Conservation (phyloP, 2,888 invertebrate species). For the Cheilosia vernalis region DNA sequence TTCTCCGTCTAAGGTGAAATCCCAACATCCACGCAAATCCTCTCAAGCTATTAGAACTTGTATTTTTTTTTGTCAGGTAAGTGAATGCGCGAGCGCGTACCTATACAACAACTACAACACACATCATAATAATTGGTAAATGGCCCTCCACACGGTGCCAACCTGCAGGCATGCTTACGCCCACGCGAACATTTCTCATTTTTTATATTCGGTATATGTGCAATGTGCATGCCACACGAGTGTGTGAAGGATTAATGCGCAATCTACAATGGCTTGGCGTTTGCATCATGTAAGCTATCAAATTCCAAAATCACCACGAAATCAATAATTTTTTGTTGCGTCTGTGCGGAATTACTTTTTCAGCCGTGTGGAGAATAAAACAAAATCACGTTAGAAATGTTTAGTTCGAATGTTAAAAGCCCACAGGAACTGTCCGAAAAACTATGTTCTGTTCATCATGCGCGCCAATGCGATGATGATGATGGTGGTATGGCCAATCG, state of each 20-base stretch:
- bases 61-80: conserved; percentile 2
- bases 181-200: conserved; percentile 65
- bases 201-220: conserved; percentile 32
- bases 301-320: conserved; percentile 72
- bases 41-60: conserved; percentile 39
- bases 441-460: conserved; percentile 59
- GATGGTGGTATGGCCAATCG: conserved; percentile 47
- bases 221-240: conserved; percentile 59
- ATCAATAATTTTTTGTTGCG: conserved; percentile 60
- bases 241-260: conserved; percentile 68
- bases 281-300: conserved; percentile 71
- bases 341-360: conserved; percentile 35
- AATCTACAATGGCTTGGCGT: conserved; percentile 55
- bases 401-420: conserved; percentile 52
- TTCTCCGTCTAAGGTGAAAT: conserved; percentile 44
- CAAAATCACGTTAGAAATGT: conserved; percentile 60
- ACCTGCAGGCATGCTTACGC: conserved; percentile 60
- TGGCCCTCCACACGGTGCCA: conserved; percentile 70
- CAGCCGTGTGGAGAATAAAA: conserved; percentile 8
- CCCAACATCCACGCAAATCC: conserved; percentile 67
- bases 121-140: conserved; percentile 73
- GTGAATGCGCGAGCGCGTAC: conserved; percentile 43
- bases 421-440: conserved; percentile 68
- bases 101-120: conserved; percentile 45
- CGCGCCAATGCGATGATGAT: conserved; percentile 16